Percentiles rank a stretch among this genome's conserved stretches.
Conservation (phyloP, 2,888 invertebrate species). For the Ormyrus pomaceus region DNA sequence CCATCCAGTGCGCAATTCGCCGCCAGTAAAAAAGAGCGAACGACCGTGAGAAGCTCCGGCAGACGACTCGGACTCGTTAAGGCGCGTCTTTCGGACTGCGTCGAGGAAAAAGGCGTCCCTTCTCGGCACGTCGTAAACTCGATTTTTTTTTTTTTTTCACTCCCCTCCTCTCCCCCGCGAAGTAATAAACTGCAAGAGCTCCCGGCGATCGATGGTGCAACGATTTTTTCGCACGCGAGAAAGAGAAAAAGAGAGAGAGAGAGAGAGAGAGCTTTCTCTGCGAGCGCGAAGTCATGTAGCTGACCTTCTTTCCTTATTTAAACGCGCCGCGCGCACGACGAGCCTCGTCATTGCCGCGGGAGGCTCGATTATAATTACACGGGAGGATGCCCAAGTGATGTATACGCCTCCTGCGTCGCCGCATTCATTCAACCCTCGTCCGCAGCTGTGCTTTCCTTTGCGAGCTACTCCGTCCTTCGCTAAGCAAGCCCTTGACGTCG, state of each 20-base stretch:
- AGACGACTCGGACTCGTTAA: background rate
- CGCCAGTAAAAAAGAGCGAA: background rate
- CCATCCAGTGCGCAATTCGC: background rate
- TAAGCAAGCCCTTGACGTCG: too few relatives aligned
- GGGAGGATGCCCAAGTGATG: too few relatives aligned
- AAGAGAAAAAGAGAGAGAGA: constrained; percentile 12
- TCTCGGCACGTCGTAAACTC: too few relatives aligned
- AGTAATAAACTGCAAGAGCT: too few relatives aligned
- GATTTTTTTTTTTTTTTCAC: too few relatives aligned
- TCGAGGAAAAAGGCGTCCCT: too few relatives aligned
- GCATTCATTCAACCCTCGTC: too few relatives aligned
- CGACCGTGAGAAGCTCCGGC: background rate
- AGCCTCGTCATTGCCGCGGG: constrained; percentile 21
- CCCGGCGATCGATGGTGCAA: background rate
- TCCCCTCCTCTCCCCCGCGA: too few relatives aligned
- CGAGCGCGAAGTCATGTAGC: constrained; percentile 1
- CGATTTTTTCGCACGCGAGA: constrained; percentile 36
- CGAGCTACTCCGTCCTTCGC: too few relatives aligned
- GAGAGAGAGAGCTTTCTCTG: background rate
- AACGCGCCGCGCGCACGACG: background rate
- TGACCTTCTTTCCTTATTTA: constrained; percentile 51
- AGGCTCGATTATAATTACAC: constrained; percentile 38
- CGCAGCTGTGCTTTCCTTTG: too few relatives aligned
- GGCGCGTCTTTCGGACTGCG: too few relatives aligned
- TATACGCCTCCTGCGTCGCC: too few relatives aligned